Base-by-base conservation (phyloP, 2,888 invertebrate genomes). In the Trisateles emortualis region DNA sequence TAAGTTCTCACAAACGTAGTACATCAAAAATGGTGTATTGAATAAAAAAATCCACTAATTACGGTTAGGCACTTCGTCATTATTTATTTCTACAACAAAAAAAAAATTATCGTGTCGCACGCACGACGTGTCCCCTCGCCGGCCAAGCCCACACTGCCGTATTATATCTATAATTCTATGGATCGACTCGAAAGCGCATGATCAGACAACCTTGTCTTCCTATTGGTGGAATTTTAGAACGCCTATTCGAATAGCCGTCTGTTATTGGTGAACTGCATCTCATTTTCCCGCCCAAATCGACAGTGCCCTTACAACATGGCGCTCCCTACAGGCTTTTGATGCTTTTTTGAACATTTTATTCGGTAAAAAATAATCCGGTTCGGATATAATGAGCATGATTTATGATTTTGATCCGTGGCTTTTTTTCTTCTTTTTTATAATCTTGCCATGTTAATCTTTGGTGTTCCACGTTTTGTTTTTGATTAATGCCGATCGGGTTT, bases 341-440 rank as follows among this genome's bases (percentile, higher is more conserved):
- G 86, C 85, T 89, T 91, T 92, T 92, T 92, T 88, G 86, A 90
- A 84, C 90, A 88, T 90, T 90, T 92, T 88, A 78, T 88, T 86
- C 78, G 81, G 87, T 90, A 90, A 92, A 90, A 92, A 91, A 92
- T 92, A 92, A 92, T 91, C 92, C 90, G 86, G 92, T 92, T 90
- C 83, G 84, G 86, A 88, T 87, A 92, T 92, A 92, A 92, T 92
- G 92, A 91, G 90, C 87, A 91, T 92, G 92, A 92, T 92, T 92
- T 92, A 92, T 90, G 91, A 83, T 88, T 88, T 87, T 87, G 90
- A 88, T 88, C 88, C 85, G 84, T 81, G 83, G 66, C 82, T 84
- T 78, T 76, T 74, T 81, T 77, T 76, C 81, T 84, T 84, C 52
- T 68, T 53, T 48, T 52, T 36, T 66, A 66, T 89, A 88, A 89